Evolutionary conservation across 2,888 invertebrate genomes (phyloP).

Genomic region (Steinernema carpocapsae): DNA sequence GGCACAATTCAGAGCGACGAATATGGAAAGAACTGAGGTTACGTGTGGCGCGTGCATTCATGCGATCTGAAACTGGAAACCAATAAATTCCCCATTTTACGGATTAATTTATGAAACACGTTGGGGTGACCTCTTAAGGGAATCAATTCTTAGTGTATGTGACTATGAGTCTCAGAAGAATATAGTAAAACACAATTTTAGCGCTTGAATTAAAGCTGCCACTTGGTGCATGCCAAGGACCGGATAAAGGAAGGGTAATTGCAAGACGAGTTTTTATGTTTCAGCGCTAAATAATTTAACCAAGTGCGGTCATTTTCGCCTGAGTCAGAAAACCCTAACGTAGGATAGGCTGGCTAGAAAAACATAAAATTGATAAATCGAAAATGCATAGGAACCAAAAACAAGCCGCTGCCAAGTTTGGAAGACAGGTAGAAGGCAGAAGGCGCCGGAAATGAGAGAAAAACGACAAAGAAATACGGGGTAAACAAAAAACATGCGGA

Average conservation of each 20-base stretch:
- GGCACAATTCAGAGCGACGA: background rate
- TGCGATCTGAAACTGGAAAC: constrained; percentile 19
- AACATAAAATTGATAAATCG: background rate
- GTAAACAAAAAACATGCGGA: too few species aligned
- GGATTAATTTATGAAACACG: background rate
- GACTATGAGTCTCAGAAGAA: background rate
- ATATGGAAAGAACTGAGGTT: constrained; percentile 17
- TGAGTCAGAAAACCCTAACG: too few species aligned
- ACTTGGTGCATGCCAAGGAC: too few species aligned
- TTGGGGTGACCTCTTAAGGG: background rate
- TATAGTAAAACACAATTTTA: background rate
- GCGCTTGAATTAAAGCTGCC: background rate
- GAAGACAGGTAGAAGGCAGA: too few species aligned
- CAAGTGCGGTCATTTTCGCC: background rate
- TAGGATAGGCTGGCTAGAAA: too few species aligned
- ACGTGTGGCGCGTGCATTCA: constrained; percentile 17
- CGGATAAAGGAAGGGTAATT: background rate
- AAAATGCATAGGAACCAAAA: constrained; percentile 21
- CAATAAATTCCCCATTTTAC: background rate
- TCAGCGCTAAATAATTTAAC: background rate
- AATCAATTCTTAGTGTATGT: constrained; percentile 3
- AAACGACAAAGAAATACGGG: too few species aligned
- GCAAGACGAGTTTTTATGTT: background rate
- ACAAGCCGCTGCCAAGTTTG: background rate
- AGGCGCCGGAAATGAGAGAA: too few species aligned